phyloP scores from a whole-genome alignment of 2,888 invertebrate genomes.

The Platycnemis pennipes region DNA sequence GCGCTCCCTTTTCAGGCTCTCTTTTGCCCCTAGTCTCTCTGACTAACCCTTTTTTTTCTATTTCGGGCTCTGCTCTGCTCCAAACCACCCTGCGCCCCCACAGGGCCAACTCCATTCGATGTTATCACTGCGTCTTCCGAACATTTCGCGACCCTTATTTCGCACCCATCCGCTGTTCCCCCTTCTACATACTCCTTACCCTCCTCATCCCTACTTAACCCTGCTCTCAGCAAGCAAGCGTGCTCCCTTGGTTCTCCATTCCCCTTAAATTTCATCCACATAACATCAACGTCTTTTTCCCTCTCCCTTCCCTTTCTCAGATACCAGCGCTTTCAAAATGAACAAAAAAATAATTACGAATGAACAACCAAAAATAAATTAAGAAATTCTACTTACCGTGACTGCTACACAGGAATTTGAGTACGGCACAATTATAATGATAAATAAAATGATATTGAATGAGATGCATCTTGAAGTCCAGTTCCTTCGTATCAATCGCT shows the following conservation, averaged over 20 bases:
- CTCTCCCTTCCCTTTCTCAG: background rate
- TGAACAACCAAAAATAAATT: too few species aligned
- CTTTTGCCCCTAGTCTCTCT: background rate
- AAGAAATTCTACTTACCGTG: too few species aligned
- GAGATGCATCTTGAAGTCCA: too few species aligned
- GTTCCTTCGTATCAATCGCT: too few species aligned
- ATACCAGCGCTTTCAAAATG: background rate
- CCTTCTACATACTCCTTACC: background rate
- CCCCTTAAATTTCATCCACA: background rate
- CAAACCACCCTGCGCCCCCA: background rate
- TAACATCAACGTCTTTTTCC: background rate
- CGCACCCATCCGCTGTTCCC: background rate
- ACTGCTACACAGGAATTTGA: too few species aligned
- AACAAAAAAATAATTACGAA: background rate
- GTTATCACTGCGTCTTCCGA: background rate
- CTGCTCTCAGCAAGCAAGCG: background rate
- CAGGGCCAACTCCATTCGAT: conserved; percentile 24
- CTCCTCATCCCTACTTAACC: background rate
- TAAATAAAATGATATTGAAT: too few species aligned
- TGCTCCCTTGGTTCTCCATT: background rate
- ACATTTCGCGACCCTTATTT: background rate
- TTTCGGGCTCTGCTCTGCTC: background rate
- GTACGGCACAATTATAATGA: too few species aligned
- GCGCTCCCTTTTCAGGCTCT: background rate
- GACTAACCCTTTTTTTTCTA: background rate